These are phyloP conservation scores for Temnopleurus reevesii DNA, from an alignment of 53 echinoderm and acorn worm genomes.

Conservation along the genomic window DNA sequence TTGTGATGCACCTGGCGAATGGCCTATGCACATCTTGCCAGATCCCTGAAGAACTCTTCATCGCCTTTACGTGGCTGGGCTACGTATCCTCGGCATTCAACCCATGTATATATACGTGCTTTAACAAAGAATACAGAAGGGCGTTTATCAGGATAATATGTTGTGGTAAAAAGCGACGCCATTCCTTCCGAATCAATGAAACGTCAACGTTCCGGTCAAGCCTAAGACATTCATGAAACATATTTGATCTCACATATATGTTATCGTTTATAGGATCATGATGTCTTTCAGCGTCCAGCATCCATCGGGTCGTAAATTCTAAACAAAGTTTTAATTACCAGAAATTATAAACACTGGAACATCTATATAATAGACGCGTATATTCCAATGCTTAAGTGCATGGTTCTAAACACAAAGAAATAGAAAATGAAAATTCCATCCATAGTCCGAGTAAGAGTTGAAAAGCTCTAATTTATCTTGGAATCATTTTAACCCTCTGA, in stretches of 20 bases:
- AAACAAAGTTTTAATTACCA: background rate
- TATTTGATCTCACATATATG: background rate
- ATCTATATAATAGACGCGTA: too few species aligned
- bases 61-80: conserved; percentile 95
- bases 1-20: conserved; percentile 89
- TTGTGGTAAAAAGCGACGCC: conserved; percentile 44
- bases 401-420: too few species aligned
- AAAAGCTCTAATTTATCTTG: background rate
- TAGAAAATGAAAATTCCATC: too few species aligned
- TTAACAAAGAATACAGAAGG: conserved; percentile 92
- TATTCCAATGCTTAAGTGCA: too few species aligned
- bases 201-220: conserved; percentile 60
- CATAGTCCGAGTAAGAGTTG: background rate
- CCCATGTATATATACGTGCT: conserved; percentile 97
- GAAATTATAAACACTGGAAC: too few species aligned
- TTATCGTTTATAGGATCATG: background rate
- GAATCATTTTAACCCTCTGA: background rate
- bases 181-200: conserved; percentile 60
- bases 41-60: conserved; percentile 83
- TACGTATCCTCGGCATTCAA: conserved; percentile 96
- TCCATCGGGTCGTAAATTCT: background rate
- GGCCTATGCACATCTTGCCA: conserved; percentile 82
- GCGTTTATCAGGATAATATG: conserved; percentile 90
- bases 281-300: conserved; percentile 8
- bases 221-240: conserved; percentile 57